These are phyloP conservation scores for Carassius auratus DNA, from an alignment of 2,113 vertebrate species.

Conservation along the genomic window DNA sequence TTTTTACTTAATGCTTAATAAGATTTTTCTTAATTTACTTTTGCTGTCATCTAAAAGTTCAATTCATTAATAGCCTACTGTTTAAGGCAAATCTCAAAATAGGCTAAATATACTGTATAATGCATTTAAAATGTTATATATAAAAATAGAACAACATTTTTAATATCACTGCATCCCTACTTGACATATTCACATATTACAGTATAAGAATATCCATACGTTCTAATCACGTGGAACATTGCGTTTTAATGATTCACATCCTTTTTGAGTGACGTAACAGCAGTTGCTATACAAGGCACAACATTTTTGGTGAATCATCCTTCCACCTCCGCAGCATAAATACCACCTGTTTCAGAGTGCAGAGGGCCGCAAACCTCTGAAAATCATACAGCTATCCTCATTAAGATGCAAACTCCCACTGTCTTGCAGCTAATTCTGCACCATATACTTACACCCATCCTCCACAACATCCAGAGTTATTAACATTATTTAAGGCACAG, in stretches of 20 bases:
- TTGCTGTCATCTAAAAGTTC: neutral
- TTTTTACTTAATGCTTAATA: too few species aligned
- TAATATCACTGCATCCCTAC: neutral
- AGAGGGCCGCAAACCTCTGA: conserved; percentile 32
- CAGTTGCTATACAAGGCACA: conserved; percentile 48
- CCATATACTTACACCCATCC: conserved; percentile 35
- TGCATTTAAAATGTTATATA: neutral
- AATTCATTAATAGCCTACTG: neutral
- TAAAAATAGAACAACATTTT: neutral
- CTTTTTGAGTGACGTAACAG: conserved; percentile 46
- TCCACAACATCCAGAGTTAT: conserved; percentile 31
- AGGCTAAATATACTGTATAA: neutral
- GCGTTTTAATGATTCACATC: conserved; percentile 50
- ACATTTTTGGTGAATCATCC: conserved; percentile 59
- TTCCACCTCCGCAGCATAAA: conserved; percentile 57
- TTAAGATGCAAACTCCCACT: conserved; percentile 52
- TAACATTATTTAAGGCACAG: conserved; percentile 25
- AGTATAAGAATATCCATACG: neutral
- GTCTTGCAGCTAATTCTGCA: conserved; percentile 45
- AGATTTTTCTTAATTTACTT: neutral
- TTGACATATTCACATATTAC: neutral
- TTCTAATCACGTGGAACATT: conserved; percentile 18
- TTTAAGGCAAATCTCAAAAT: neutral
- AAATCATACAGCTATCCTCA: conserved; percentile 43
- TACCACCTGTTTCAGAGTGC: conserved; percentile 59